Evolutionary conservation across 2,797 vertebrate species (phyloP).

Genomic region (Gallirallus australis): DNA sequence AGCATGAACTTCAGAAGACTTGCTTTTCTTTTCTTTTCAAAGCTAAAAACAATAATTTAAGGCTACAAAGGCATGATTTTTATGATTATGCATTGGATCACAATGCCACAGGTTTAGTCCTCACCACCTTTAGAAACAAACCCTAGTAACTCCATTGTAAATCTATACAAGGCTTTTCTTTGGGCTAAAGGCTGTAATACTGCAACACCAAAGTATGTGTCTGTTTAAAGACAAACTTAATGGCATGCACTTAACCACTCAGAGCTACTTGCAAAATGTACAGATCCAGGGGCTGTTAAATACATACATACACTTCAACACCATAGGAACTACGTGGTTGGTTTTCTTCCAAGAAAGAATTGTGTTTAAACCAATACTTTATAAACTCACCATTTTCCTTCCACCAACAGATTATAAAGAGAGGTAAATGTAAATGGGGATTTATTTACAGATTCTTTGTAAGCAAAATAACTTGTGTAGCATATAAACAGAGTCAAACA

Average conservation of each 20-base stretch:
- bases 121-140: slow-evolving; percentile 29
- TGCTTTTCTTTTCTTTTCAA: background rate
- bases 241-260: background rate
- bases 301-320: background rate
- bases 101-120: background rate
- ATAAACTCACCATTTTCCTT: slow-evolving; percentile 73
- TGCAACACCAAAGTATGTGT: background rate
- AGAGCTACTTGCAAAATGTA: background rate
- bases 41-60: background rate
- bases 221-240: background rate
- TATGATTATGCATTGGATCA: background rate
- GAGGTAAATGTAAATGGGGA: background rate
- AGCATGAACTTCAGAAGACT: background rate
- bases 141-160: background rate
- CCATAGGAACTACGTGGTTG: rapidly evolving
- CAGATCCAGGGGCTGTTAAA: background rate
- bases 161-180: background rate
- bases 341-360: background rate
- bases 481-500: slow-evolving; percentile 36
- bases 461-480: slow-evolving; percentile 3
- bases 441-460: slow-evolving; percentile 43
- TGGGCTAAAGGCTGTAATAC: background rate
- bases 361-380: background rate
- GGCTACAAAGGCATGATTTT: background rate
- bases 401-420: slow-evolving; percentile 63